Conservation (phyloP, 2,888 invertebrate species). For the Pyrrhia umbra region DNA sequence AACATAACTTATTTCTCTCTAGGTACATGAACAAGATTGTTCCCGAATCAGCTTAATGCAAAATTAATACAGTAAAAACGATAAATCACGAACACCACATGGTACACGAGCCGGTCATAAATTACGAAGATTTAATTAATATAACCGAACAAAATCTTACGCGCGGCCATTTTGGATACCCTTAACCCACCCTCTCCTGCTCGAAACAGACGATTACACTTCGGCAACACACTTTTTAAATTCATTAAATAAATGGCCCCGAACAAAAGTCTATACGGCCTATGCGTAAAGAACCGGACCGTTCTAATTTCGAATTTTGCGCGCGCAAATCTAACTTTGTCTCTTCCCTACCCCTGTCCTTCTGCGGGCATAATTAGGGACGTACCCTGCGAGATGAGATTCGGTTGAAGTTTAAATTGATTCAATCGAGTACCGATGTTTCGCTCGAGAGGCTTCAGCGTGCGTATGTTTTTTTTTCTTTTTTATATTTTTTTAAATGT, state of each 20-base stretch:
- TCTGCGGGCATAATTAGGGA: conserved; percentile 88
- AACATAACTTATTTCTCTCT: conserved; percentile 1
- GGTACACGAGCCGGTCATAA: conserved; percentile 83
- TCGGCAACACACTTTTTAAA: conserved; percentile 71
- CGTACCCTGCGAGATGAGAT: conserved; percentile 87
- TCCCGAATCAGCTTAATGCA: conserved; percentile 68
- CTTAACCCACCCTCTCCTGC: conserved; percentile 84
- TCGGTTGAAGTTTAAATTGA: conserved; percentile 87
- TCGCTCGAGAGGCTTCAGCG: conserved; percentile 76
- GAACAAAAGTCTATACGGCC: conserved; percentile 51
- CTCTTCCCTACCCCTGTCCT: conserved; percentile 83
- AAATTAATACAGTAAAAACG: conserved; percentile 80
- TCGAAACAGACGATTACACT: conserved; percentile 87
- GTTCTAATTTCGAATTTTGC: conserved; percentile 58
- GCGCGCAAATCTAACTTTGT: conserved; percentile 70
- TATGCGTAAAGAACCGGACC: conserved; percentile 56
- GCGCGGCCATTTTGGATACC: conserved; percentile 87
- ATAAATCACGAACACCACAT: conserved; percentile 85
- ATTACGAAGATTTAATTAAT: conserved; percentile 90
- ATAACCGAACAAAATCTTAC: conserved; percentile 89
- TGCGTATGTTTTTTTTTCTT: conserved; percentile 65
- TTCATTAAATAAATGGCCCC: conserved; percentile 41
- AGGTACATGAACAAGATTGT: conserved; percentile 48
- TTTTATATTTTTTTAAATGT: conserved; percentile 54
- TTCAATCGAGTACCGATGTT: conserved; percentile 87